These are phyloP conservation scores for Ochropleura leucogaster DNA, from an alignment of 2,888 invertebrate species.

Conservation along the genomic window DNA sequence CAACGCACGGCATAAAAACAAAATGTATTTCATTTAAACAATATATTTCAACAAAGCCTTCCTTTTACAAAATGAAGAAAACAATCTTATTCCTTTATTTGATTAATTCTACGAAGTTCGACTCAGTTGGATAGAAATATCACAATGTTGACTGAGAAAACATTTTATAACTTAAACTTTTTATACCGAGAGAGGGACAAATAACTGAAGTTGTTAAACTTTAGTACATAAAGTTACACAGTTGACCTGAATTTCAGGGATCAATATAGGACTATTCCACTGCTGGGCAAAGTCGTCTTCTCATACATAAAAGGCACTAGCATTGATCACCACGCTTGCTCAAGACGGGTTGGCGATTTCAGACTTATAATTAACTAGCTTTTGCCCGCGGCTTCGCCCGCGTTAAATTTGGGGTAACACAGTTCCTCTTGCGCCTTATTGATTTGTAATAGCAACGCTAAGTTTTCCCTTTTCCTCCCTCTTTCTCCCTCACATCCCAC, in stretches of 20 bases:
- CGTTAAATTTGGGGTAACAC: too few species aligned
- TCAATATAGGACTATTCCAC: too few species aligned
- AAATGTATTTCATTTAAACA: neutral
- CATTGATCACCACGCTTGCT: too few species aligned
- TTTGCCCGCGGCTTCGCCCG: too few species aligned
- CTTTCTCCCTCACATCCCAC: too few species aligned
- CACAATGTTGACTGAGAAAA: slow-evolving; percentile 3
- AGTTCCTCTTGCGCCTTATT: too few species aligned
- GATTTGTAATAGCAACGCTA: too few species aligned
- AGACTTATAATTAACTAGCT: too few species aligned
- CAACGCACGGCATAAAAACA: neutral
- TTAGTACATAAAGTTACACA: slow-evolving; percentile 4
- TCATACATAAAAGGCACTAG: too few species aligned
- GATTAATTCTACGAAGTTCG: slow-evolving; percentile 31
- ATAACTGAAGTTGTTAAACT: slow-evolving; percentile 5
- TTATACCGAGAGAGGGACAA: neutral
- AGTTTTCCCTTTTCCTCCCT: too few species aligned
- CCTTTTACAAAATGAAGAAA: slow-evolving; percentile 8
- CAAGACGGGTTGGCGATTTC: too few species aligned
- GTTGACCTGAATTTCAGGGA: slow-evolving; percentile 14
- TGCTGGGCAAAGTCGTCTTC: too few species aligned
- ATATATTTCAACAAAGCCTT: slow-evolving; percentile 12
- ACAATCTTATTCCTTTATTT: slow-evolving; percentile 32
- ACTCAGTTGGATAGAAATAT: slow-evolving; percentile 24
- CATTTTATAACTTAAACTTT: slow-evolving; percentile 27